Evolutionary conservation across 2,113 vertebrate species (phyloP).

Genomic region (Oncorhynchus kisutch): DNA sequence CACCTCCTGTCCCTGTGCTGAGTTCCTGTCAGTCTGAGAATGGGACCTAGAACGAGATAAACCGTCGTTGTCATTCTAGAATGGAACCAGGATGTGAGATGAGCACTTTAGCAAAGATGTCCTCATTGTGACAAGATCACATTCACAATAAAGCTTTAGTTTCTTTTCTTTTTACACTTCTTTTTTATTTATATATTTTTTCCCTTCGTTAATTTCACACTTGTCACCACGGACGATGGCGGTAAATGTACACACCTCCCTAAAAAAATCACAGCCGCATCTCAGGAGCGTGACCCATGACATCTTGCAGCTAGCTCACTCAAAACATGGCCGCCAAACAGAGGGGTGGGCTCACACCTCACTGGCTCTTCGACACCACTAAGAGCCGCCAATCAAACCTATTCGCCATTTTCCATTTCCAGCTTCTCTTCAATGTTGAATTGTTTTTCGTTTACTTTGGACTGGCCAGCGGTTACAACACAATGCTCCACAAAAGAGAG

Average conservation of each 20-base stretch:
- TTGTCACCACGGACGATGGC: constrained; percentile 68
- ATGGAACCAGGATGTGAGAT: constrained; percentile 71
- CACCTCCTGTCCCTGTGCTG: constrained; percentile 64
- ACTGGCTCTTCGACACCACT: constrained; percentile 44
- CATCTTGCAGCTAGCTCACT: constrained; percentile 76
- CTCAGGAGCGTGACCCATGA: constrained; percentile 78
- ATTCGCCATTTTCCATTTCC: constrained; percentile 45
- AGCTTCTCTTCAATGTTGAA: constrained; percentile 57
- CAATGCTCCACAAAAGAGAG: constrained; percentile 80
- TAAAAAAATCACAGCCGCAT: constrained; percentile 77
- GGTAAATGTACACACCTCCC: no score
- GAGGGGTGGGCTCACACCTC: constrained; percentile 42
- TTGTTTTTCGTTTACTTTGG: constrained; percentile 67
- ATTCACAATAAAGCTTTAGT: constrained; percentile 88
- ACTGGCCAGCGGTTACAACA: constrained; percentile 81
- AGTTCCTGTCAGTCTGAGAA: constrained; percentile 57
- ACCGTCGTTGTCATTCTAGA: constrained; percentile 21
- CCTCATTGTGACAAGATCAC: constrained; percentile 92
- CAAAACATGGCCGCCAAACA: constrained; percentile 63
- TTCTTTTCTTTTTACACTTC: constrained; percentile 49
- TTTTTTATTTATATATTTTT: constrained; percentile 48
- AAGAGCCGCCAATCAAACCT: constrained; percentile 66
- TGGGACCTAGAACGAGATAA: constrained; percentile 20
- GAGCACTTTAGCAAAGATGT: constrained; percentile 87
- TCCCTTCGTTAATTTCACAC: constrained; percentile 64